Evolutionary conservation across 2,888 invertebrate genomes (phyloP).

Genomic region (Cheilosia impressa): DNA sequence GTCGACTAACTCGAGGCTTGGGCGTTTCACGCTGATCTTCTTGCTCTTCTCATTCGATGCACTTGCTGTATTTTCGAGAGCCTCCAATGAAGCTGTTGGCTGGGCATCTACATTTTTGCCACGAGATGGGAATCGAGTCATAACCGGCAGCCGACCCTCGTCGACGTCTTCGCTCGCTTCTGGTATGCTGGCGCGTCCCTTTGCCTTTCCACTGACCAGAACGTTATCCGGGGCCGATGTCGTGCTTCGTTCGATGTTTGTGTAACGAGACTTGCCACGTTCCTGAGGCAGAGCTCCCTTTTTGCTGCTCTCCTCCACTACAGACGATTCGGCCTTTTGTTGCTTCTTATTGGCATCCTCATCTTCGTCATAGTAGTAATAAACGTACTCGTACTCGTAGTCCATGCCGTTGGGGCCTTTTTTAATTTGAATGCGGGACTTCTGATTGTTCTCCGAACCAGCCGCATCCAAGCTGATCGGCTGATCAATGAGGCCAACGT

Average conservation of each 20-base stretch:
- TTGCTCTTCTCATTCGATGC: conserved; percentile 78
- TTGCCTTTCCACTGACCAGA: conserved; percentile 87
- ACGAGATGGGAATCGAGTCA: conserved; percentile 93
- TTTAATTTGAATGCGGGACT: conserved; percentile 91
- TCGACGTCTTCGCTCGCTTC: conserved; percentile 79
- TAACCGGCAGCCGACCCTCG: conserved; percentile 88
- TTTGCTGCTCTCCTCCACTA: conserved; percentile 55
- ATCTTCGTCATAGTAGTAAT: conserved; percentile 94
- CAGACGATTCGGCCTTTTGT: conserved; percentile 58
- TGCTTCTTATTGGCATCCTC: conserved; percentile 76
- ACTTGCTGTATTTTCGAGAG: conserved; percentile 85
- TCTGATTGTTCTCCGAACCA: conserved; percentile 88
- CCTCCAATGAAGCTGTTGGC: conserved; percentile 85
- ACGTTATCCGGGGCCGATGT: conserved; percentile 86
- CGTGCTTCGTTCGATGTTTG: conserved; percentile 82
- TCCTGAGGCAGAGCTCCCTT: conserved; percentile 81
- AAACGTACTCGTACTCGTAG: conserved; percentile 96
- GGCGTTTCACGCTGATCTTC: conserved; percentile 86
- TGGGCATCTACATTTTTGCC: conserved; percentile 84
- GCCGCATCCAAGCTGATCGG: conserved; percentile 86
- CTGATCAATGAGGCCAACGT: conserved; percentile 83
- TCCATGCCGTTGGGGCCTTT: conserved; percentile 95
- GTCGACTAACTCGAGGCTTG: conserved; percentile 92
- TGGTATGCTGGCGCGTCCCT: conserved; percentile 81
- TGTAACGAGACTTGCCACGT: conserved; percentile 84